Evolutionary conservation across 2,797 vertebrate genomes (phyloP).

Genomic region (Trachops cirrhosus): DNA sequence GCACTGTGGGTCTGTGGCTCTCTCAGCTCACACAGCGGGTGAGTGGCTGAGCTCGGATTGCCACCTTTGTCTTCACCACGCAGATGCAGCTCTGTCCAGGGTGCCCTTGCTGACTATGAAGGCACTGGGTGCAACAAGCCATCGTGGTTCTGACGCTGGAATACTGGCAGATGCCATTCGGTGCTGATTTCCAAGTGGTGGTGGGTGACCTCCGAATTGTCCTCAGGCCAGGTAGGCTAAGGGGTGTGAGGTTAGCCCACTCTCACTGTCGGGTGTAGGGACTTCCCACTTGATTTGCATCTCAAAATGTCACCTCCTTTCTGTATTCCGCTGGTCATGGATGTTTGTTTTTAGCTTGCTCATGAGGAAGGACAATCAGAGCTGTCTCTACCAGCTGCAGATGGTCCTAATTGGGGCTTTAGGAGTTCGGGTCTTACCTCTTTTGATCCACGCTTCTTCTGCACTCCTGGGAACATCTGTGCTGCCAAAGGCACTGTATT

Average conservation of each 20-base stretch:
- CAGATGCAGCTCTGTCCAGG: neutral
- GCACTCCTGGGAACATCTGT: neutral
- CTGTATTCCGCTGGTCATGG: slow-evolving; percentile 12
- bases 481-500: slow-evolving; percentile 26
- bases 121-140: neutral
- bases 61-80: neutral
- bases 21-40: neutral
- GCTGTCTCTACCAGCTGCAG: slow-evolving; percentile 26
- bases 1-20: neutral
- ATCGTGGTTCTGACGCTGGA: neutral
- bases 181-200: neutral
- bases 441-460: neutral
- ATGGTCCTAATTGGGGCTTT: neutral
- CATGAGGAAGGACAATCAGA: slow-evolving; percentile 53
- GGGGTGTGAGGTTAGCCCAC: neutral
- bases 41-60: too few species aligned
- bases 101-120: neutral
- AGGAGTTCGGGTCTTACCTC: neutral
- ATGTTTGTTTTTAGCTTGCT: slow-evolving; percentile 58
- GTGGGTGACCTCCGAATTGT: neutral
- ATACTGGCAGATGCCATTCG: neutral
- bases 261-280: neutral
- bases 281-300: neutral
- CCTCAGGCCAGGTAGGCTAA: neutral
- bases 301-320: slow-evolving; percentile 47